Conservation (phyloP, 2,113 vertebrate genomes). For the Perca flavescens region DNA sequence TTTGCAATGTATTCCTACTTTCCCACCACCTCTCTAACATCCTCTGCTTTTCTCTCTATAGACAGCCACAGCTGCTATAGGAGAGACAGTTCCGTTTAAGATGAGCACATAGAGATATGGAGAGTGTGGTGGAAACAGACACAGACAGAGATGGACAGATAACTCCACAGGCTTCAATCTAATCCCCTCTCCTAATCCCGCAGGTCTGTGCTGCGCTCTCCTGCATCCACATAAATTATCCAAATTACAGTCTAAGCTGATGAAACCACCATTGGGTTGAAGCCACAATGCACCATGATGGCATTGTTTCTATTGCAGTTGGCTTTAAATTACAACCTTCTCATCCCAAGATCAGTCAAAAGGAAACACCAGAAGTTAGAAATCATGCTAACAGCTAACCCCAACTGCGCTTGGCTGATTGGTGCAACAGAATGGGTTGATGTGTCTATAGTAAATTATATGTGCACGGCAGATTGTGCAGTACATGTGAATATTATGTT, state of each 20-base stretch:
- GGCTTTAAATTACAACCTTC: not conserved
- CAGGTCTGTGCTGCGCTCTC: slow-evolving; percentile 51
- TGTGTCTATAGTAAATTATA: not conserved
- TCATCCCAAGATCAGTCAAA: slow-evolving; percentile 20
- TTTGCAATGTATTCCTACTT: not conserved
- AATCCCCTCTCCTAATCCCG: slow-evolving; percentile 74
- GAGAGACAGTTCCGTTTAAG: slow-evolving; percentile 10
- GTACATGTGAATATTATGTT: not conserved
- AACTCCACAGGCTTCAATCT: slow-evolving; percentile 57
- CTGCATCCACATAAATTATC: slow-evolving; percentile 67
- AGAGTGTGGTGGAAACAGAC: slow-evolving; percentile 39
- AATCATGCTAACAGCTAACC: not conserved
- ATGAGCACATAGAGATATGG: slow-evolving; percentile 27
- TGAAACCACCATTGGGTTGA: slow-evolving; percentile 31
- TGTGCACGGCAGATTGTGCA: too few relatives aligned
- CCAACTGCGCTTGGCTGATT: too few relatives aligned
- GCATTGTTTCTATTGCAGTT: not conserved
- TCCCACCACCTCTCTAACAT: not conserved
- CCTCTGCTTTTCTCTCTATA: not conserved
- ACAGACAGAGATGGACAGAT: slow-evolving; percentile 65
- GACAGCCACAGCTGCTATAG: not conserved
- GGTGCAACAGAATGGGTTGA: not conserved
- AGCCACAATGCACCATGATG: not conserved
- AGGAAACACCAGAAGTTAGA: not conserved
- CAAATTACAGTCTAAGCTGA: slow-evolving; percentile 38